Base-by-base conservation (phyloP, 2,113 vertebrate genomes). In the Acanthochromis polyacanthus region DNA sequence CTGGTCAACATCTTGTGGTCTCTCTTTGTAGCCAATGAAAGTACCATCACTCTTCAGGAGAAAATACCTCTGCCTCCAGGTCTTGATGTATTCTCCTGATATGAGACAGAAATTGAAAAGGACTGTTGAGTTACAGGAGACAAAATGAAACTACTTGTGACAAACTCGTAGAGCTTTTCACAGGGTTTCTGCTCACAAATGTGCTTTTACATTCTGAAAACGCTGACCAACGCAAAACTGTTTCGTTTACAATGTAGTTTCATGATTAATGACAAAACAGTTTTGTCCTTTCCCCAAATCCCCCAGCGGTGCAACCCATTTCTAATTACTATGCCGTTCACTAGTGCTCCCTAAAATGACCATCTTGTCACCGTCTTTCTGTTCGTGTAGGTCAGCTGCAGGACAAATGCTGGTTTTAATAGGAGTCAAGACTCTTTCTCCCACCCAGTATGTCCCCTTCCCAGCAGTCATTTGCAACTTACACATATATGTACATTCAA, bases 1-100 rank as follows among this genome's bases (percentile, higher is more conserved):
- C 82, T 98, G 97, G 90, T 98, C 98, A 22, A 97, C 94, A 38
- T 99, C 97, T 94, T 99, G 98, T 0, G 98, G 98, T 55, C 96
- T 93, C 20, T 99, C 98, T 93, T 98, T 99, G 93, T 99, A 99
- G 82, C 98, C 98, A 16, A 97, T 99, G 92, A 99, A 99, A 0
- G 96, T 99, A 88, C 98, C 98, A 4, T 99, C 98, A 0, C 94
- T 98, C 95, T 99, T 99, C 53, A 99, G 76, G 28, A 99, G 94
- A 87, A 99, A 99, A 93, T 99, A 99, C 38, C 98, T 94, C 0
- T 97, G 98, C 92, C 98, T 95, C 98, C 98, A 99, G 55, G 97
- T 99, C 75, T 99, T 99, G 92, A 99, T 99, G 92, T 98, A 99
- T 78, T 99, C 98, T 89, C 98, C 98, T 99, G 92, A 72, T 78